A percentile compares a stretch with the other conserved stretches of the same genome.
Conservation (phyloP, 2,888 invertebrate genomes). For the Napeogenes inachia region DNA sequence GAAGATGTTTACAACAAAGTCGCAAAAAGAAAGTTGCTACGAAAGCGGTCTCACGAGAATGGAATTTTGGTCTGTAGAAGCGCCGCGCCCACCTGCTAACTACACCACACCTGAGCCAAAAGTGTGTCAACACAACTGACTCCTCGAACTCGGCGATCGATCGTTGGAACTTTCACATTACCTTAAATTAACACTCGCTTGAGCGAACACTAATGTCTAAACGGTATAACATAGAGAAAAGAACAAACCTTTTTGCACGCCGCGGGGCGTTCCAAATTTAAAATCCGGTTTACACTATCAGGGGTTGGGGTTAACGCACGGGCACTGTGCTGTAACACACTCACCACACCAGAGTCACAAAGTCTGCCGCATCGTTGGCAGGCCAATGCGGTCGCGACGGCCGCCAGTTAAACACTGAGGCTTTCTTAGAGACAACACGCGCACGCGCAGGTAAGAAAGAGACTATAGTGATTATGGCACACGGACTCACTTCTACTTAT, state of each 20-base stretch:
- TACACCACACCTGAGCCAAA: conserved; percentile 72
- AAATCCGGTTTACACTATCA: conserved; percentile 75
- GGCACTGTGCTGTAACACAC: conserved; percentile 68
- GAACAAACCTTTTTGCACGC: conserved; percentile 63
- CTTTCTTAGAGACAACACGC: conserved; percentile 65
- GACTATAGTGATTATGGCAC: conserved; percentile 55
- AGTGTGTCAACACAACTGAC: conserved; percentile 71
- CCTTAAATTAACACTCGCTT: conserved; percentile 67
- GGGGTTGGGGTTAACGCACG: conserved; percentile 73
- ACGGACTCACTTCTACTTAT: conserved; percentile 37
- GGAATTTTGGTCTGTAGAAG: conserved; percentile 70
- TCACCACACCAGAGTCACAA: conserved; percentile 71
- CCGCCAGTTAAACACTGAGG: conserved; percentile 70
- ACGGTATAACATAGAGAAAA: conserved; percentile 36
- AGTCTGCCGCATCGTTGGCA: conserved; percentile 64
- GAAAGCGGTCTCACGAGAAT: conserved; percentile 68
- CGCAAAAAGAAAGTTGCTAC: conserved; percentile 67
- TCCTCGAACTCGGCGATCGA: conserved; percentile 66
- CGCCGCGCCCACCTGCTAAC: conserved; percentile 70
- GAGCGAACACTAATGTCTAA: conserved; percentile 43
- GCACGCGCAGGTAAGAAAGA: conserved; percentile 64
- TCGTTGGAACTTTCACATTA: conserved; percentile 75
- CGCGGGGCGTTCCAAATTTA: conserved; percentile 60
- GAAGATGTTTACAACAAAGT: conserved; percentile 35
- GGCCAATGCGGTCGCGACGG: conserved; percentile 69